Evolutionary conservation across 92 coral and sea anemone species (phyloP).

Genomic region (Porites rus): DNA sequence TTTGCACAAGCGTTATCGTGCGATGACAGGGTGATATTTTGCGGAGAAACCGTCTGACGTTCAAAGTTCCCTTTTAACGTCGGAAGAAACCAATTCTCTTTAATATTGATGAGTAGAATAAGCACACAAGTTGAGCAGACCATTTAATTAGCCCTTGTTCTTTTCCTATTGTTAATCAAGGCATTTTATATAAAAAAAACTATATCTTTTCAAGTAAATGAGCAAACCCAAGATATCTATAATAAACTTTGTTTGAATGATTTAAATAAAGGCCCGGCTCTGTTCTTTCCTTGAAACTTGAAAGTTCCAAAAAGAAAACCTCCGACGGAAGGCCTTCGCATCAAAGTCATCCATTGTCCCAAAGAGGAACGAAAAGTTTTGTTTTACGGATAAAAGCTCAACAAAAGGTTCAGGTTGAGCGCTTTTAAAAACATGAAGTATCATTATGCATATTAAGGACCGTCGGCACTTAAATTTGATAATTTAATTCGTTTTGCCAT

Average conservation of each 20-base stretch:
- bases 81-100: slow-evolving; percentile 21
- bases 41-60: slow-evolving; percentile 24
- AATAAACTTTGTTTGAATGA: slow-evolving; percentile 17
- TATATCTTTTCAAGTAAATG: neutral
- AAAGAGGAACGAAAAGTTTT: slow-evolving; percentile 39
- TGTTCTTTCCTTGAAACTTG: neutral
- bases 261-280: neutral
- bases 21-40: slow-evolving; percentile 42
- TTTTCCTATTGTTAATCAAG: slow-evolving; percentile 6
- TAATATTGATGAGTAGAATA: slow-evolving; percentile 41
- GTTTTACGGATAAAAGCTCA: slow-evolving; percentile 28
- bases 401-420: slow-evolving; percentile 12
- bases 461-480: slow-evolving; percentile 13
- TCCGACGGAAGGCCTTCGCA: neutral
- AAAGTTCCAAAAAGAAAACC: neutral
- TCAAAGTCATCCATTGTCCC: slow-evolving; percentile 30
- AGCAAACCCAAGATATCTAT: neutral
- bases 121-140: slow-evolving; percentile 10
- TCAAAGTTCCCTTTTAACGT: slow-evolving; percentile 12
- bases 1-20: slow-evolving; percentile 26
- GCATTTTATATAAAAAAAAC: slow-evolving; percentile 1
- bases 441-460: neutral
- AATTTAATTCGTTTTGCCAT: slow-evolving; percentile 16
- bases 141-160: slow-evolving; percentile 42
- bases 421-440: neutral